Evolutionary conservation across 1,140 invertebrate genomes (phyloP), one percentile per base, ranked within the genome.

Genomic region (Macrobrachium nipponense): DNA sequence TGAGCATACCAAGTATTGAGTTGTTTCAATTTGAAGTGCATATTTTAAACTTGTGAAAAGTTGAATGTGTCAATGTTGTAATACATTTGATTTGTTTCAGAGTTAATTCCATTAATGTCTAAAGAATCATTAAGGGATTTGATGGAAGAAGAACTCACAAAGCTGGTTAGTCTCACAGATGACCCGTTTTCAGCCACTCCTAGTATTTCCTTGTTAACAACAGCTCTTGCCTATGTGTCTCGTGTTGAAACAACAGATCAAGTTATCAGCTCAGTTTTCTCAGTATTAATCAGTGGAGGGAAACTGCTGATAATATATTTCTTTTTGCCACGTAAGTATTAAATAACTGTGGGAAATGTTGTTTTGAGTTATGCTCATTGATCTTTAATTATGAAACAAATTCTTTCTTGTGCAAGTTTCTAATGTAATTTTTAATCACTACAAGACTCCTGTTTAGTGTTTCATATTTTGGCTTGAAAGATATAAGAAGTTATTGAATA

Each of bases 281-380:
- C 36, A 5, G 68, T 84, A 11, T 51, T 87, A 27, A 58, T 59
- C 76, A 84, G 66, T 87, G 87, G 87, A 73, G 87, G 43, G 87
- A 87, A 51, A 72, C 51, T 15, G 81, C 87, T 23, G 68, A 82
- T 20, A 76, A 73, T 27, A 73, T 87, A 23, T 87, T 87, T 60
- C 77, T 87, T 8, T 87, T 84, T 84, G 81, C 87, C 8, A 80
- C 64, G 87, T 87, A 75, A 77, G 85, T 81, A 17, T 17, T 59
- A 20, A 23, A 27, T 58, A 23, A 27, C 17, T 2, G 23, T 76
- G 12, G 27, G 51, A 6, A 6, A 12, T 51, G 51, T 51, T 51
- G 7, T 51, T 51, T 8, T 12, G 51, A 51, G 51, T 51, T 51
- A 51, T 51, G 51, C 51, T 51, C 12, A 51, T 7, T 51, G 8